A percentile compares a stretch with the other conserved stretches of the same genome.
Evolutionary conservation across 2,797 vertebrate species (phyloP).

Genomic region (Sebastiscus tertius): DNA sequence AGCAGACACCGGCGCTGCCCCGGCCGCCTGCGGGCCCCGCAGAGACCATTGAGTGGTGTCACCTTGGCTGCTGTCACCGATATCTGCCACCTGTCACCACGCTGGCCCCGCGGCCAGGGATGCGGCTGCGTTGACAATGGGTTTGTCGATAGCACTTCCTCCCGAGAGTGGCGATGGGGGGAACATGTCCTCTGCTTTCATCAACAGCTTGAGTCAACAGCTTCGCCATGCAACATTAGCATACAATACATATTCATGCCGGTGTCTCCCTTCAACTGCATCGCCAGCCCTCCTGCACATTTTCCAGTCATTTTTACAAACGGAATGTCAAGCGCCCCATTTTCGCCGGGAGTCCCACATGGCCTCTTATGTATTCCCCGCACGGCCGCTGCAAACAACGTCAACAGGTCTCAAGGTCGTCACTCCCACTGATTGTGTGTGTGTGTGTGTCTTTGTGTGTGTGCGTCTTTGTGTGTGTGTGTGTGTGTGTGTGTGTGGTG

Average conservation of each 20-base stretch:
- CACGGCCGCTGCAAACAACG: slow-evolving; percentile 50
- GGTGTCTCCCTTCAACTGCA: slow-evolving; percentile 59
- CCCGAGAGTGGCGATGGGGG: slow-evolving; percentile 49
- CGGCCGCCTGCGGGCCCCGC: slow-evolving; percentile 27
- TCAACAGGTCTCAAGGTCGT: slow-evolving; percentile 81
- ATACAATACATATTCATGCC: slow-evolving; percentile 81
- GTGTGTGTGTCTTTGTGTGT: slow-evolving; percentile 10
- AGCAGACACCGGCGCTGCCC: slow-evolving; percentile 39
- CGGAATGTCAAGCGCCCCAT: slow-evolving; percentile 52
- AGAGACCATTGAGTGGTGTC: slow-evolving; percentile 61
- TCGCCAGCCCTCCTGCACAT: slow-evolving; percentile 58
- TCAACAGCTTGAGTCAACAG: slow-evolving; percentile 75
- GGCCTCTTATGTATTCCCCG: slow-evolving; percentile 66
- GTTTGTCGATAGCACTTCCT: slow-evolving; percentile 63
- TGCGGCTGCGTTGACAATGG: slow-evolving; percentile 54
- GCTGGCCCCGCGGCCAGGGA: slow-evolving; percentile 47
- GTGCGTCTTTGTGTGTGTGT: slow-evolving; percentile 20
- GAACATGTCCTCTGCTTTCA: slow-evolving; percentile 70
- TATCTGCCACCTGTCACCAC: slow-evolving; percentile 76
- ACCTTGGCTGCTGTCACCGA: slow-evolving; percentile 77
- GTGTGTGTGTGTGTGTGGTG: background rate
- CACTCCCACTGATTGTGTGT: slow-evolving; percentile 41
- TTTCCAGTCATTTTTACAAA: slow-evolving; percentile 69
- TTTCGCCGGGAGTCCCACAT: slow-evolving; percentile 57
- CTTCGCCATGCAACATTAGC: slow-evolving; percentile 62